Evolutionary conservation across 1,140 invertebrate genomes (phyloP).

Genomic region (Dendrolimus punctatus): DNA sequence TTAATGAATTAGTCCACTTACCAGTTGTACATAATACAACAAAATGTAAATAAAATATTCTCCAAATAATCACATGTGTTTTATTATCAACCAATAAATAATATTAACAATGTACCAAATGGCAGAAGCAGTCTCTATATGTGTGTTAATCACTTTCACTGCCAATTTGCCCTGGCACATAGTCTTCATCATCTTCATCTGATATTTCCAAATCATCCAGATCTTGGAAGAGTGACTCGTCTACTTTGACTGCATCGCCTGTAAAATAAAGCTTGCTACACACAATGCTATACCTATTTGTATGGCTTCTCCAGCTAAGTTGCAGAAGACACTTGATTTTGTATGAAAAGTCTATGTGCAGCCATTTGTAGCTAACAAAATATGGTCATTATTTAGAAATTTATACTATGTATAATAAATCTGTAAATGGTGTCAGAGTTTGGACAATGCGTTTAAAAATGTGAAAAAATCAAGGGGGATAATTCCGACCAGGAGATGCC

Average conservation of each 20-base stretch:
- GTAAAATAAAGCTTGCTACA: constrained; percentile 27
- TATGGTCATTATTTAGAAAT: too few relatives aligned
- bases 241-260: constrained; percentile 92
- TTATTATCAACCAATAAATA: constrained; percentile 1
- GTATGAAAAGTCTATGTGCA: too few relatives aligned
- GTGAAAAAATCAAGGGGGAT: too few relatives aligned
- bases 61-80: constrained; percentile 3
- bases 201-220: constrained; percentile 91
- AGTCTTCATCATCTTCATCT: constrained; percentile 78
- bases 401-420: too few relatives aligned
- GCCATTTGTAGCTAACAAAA: too few relatives aligned
- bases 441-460: too few relatives aligned
- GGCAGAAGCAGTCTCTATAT: background rate
- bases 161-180: constrained; percentile 66
- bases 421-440: too few relatives aligned
- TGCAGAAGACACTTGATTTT: too few relatives aligned
- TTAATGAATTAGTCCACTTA: background rate
- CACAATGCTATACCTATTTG: too few relatives aligned
- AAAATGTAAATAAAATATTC: constrained; percentile 9
- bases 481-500: too few relatives aligned
- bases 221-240: constrained; percentile 95
- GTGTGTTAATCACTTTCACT: constrained; percentile 56
- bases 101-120: too few relatives aligned
- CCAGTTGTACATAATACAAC: constrained; percentile 1
- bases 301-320: too few relatives aligned